These are phyloP conservation scores for Halocaridina rubra DNA, from an alignment of 2,888 invertebrate species.

Conservation along the genomic window DNA sequence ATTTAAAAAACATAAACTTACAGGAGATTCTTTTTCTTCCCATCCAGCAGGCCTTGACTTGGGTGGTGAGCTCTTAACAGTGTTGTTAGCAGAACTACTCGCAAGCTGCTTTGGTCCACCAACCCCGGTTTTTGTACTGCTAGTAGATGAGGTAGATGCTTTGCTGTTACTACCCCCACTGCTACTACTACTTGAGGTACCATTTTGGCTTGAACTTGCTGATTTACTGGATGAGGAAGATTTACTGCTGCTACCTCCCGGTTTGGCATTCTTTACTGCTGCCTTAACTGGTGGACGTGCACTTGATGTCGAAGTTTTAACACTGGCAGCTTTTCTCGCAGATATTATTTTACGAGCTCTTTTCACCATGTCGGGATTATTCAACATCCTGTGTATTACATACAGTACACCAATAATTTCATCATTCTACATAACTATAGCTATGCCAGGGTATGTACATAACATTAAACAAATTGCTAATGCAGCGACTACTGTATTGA, in stretches of 20 bases:
- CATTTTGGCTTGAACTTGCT: conserved; percentile 2
- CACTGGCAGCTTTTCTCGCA: not conserved
- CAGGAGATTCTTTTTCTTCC: not conserved
- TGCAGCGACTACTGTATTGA: no score
- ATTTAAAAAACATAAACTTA: not conserved
- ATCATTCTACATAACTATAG: no score
- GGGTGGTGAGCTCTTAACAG: not conserved
- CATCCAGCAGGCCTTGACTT: not conserved
- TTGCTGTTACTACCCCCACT: not conserved
- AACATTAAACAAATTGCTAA: no score
- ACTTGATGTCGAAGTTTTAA: not conserved
- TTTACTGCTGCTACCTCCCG: not conserved
- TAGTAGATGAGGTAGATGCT: conserved; percentile 27
- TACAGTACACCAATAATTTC: no score
- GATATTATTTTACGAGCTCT: conserved; percentile 24
- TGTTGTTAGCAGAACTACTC: not conserved
- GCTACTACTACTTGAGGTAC: conserved; percentile 24
- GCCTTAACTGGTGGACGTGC: not conserved
- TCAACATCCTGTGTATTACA: conserved; percentile 49
- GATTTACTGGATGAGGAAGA: not conserved
- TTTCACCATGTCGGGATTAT: conserved; percentile 53
- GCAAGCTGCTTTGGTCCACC: not conserved
- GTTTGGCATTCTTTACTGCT: not conserved
- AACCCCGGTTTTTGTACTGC: conserved; percentile 25
- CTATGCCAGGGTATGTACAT: no score